Evolutionary conservation across 2,888 invertebrate genomes (phyloP), one percentile per base, ranked within the genome.

Genomic region (Cepaea hortensis): DNA sequence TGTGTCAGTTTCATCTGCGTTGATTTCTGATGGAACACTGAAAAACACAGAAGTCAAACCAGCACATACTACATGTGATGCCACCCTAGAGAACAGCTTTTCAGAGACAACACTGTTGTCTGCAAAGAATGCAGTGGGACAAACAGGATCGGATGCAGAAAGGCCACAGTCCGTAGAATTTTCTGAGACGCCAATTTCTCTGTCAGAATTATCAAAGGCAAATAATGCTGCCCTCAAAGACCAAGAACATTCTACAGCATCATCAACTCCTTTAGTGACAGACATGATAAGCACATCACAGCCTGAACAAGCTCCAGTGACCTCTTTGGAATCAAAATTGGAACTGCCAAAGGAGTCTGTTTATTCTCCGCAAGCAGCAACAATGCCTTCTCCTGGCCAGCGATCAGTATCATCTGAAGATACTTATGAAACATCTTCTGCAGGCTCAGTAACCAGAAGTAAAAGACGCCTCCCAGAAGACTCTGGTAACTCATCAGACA

Each of bases 401-500:
- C 46, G 81, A 13, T 81, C 81, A 50, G 68, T 81, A 15, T 81
- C 81, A 48, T 65, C 81, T 48, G 65, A 62, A 81, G 81, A 81
- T 55, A 4, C 77, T 7, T 61, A 55, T 77, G 77, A 77, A 68
- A n/a, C 81, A 70, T 50, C 80, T 18, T 5, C 80, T 46, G 73
- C 35, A n/a, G 3, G 46, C 9, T 13, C 55, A 1, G 5, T 3
- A 65, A 15, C 80, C 9, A 7, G 13, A 35, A 76, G 46, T n/a
- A 81, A 70, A 81, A 81, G 50, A 46, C 70, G 68, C 18, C 1
- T 46, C 48, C 13, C 65, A 70, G 81, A 68, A 70, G 70, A 81
- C 68, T 81, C 81, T n/a, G 70, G 70, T 7, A 81, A 68, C 61
- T 81, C 81, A 46, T 80, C 80, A 35, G 80, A 80, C n/a, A 55